Percentiles rank a stretch among this genome's conserved stretches.
Evolutionary conservation across 2,797 vertebrate species (phyloP).

Genomic region (Meriones psammophilus): DNA sequence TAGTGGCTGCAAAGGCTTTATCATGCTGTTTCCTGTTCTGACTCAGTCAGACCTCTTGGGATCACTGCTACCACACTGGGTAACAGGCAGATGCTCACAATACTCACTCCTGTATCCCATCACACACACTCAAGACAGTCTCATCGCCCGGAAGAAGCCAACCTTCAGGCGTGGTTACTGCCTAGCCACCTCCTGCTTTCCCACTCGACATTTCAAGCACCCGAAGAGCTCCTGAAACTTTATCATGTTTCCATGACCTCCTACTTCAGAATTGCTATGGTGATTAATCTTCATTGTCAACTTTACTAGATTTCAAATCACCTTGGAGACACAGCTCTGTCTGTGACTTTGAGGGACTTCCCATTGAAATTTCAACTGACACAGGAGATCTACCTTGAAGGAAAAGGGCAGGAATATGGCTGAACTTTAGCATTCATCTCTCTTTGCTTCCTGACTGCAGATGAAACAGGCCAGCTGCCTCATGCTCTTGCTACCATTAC

Average conservation of each 20-base stretch:
- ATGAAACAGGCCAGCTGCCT: background rate
- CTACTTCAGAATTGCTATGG: background rate
- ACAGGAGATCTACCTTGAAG: background rate
- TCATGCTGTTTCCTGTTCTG: background rate
- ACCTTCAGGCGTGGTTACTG: background rate
- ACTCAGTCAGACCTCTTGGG: background rate
- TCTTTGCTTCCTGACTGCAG: background rate
- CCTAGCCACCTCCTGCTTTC: background rate
- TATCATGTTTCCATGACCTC: background rate
- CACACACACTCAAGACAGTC: background rate
- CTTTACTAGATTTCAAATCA: background rate
- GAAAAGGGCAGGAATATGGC: background rate
- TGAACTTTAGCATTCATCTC: background rate
- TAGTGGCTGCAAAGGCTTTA: background rate
- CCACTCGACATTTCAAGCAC: background rate
- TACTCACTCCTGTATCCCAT: background rate
- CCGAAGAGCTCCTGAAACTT: conserved; percentile 23
- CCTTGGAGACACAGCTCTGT: background rate
- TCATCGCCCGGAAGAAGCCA: background rate
- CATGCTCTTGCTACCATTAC: background rate
- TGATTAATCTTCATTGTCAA: background rate
- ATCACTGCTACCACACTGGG: background rate
- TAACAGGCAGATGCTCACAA: background rate
- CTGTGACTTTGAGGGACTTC: background rate
- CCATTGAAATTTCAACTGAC: background rate